These are phyloP conservation scores for Zaprionus obscuricornis DNA, from an alignment of 2,888 invertebrate species.

Conservation along the genomic window DNA sequence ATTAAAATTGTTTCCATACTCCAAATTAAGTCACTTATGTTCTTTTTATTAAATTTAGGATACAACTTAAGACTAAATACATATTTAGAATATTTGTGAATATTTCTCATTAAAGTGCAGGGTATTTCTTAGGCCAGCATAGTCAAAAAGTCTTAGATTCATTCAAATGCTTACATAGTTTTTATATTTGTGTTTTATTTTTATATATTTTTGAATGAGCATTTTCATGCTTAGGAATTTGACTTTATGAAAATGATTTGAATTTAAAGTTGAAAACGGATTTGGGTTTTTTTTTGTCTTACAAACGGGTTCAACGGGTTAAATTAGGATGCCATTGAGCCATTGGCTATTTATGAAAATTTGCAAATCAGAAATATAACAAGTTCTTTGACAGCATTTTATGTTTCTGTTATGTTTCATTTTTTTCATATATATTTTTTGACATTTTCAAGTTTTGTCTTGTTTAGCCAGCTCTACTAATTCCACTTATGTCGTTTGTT, in stretches of 20 bases:
- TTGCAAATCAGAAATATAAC: constrained; percentile 60
- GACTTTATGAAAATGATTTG: constrained; percentile 42
- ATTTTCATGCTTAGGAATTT: constrained; percentile 47
- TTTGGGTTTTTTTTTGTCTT: constrained; percentile 28
- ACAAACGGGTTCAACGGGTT: constrained; percentile 58
- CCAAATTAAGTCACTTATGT: too few species aligned
- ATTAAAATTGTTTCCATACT: too few species aligned
- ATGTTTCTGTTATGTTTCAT: constrained; percentile 28
- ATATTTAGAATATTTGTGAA: too few species aligned
- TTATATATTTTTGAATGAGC: constrained; percentile 24
- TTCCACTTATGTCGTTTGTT: constrained; percentile 16
- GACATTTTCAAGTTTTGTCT: too few species aligned
- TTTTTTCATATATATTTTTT: constrained; percentile 3
- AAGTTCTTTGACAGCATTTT: constrained; percentile 43
- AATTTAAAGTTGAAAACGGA: constrained; percentile 49
- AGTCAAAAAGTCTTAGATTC: neutral
- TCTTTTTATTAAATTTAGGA: too few species aligned
- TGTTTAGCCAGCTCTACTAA: too few species aligned
- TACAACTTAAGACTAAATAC: too few species aligned
- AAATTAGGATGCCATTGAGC: constrained; percentile 53
- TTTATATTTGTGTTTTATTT: constrained; percentile 3
- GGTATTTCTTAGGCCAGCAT: constrained; percentile 1
- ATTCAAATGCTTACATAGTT: constrained; percentile 3
- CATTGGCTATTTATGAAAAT: constrained; percentile 54
- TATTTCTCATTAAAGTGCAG: too few species aligned